Evolutionary conservation across 1,140 invertebrate species (phyloP), one percentile per base, ranked within the genome.

Genomic region (Drosophila navojoa): DNA sequence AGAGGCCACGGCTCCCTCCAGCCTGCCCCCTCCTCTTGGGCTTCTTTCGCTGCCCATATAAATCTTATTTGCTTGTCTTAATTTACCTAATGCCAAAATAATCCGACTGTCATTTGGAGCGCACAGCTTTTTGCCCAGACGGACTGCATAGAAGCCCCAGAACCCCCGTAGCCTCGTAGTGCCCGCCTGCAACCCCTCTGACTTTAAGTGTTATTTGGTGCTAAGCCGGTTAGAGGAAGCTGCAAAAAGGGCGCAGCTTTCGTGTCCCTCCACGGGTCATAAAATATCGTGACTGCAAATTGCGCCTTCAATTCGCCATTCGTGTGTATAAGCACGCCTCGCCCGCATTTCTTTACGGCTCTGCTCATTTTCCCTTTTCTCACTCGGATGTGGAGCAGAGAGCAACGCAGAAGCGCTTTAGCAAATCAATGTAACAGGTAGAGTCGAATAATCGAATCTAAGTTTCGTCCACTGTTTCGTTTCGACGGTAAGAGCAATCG

Each of bases 1-100:
- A n/a, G n/a, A n/a, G n/a, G n/a, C n/a, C n/a, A 22, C 19, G 3
- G 3, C 19, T 22, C 19, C 19, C 19, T 22, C 19, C 19, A 1
- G 19, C 3, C 19, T 22, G 19, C 19, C 32, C 6, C 7, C 32
- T 9, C 32, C 35, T 38, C 11, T 11, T 4, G 35, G 35, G 10
- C 11, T 38, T 38, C 35, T 38, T 38, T 38, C 42, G 42, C 54
- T 27, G 22, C 35, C 58, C 53, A 80, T 75, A 81, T 80, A 85
- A 85, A 85, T 81, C 81, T 81, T 72, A 86, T 85, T 85, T 81
- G 75, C 85, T 76, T 86, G 85, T 86, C 81, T 86, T 86, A 86
- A 86, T 85, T 86, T 52, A 76, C 52, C 75, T 81, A 75, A 78
- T 76, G 60, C 75, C 64, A 55, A 73, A 69, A 57, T 73, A 73